Percentiles rank a stretch among this genome's conserved stretches.
These are phyloP conservation scores for Zeus faber DNA, from an alignment of 2,113 vertebrate genomes.

Conservation along the genomic window DNA sequence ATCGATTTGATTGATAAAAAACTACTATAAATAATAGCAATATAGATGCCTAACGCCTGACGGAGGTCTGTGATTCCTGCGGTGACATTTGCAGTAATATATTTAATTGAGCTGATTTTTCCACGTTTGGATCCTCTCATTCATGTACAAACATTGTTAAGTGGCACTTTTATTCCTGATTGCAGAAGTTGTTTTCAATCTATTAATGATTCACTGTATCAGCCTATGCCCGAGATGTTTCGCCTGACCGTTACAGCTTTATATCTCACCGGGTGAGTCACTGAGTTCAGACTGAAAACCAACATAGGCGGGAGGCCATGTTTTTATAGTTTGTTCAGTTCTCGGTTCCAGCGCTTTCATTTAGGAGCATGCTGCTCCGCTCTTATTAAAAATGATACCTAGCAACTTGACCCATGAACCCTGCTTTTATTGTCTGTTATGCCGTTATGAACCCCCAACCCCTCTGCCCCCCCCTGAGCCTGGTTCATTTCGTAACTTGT, in stretches of 20 bases:
- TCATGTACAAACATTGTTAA: no score
- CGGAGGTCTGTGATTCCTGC: no score
- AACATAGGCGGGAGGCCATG: constrained; percentile 35
- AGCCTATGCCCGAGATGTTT: no score
- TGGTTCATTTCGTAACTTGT: constrained; percentile 29
- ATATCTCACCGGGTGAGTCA: constrained; percentile 21
- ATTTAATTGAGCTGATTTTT: no score
- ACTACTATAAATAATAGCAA: no score
- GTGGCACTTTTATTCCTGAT: no score
- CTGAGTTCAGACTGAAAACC: constrained; percentile 7
- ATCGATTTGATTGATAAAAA: no score
- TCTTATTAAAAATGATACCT: constrained; percentile 56
- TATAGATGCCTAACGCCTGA: no score
- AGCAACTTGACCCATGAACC: constrained; percentile 37
- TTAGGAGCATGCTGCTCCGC: constrained; percentile 34
- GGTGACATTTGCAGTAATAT: no score
- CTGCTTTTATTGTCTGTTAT: constrained; percentile 51
- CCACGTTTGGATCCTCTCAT: no score
- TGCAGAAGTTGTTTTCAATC: no score
- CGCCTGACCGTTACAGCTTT: constrained; percentile 11
- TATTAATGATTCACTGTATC: no score
- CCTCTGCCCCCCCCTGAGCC: constrained; percentile 1
- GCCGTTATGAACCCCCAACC: constrained; percentile 36
- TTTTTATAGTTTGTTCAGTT: constrained; percentile 24
- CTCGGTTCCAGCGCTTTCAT: constrained; percentile 45